Evolutionary conservation across 53 echinoderm and acorn worm species (phyloP), one percentile per base, ranked within the genome.

Genomic region (Mesocentrotus franciscanus): DNA sequence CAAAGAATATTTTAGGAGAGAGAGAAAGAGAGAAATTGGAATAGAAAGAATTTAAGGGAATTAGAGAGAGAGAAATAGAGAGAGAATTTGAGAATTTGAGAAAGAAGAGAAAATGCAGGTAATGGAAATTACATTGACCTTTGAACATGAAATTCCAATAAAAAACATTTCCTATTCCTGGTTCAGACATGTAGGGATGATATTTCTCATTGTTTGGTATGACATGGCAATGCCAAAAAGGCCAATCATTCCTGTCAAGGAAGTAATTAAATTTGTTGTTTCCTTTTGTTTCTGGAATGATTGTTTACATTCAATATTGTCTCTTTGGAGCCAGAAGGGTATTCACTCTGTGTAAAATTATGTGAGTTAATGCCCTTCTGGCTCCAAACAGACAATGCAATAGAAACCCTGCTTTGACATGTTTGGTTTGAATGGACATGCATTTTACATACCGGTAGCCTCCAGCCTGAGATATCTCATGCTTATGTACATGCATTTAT

Each of bases 111-210:
- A 87, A 57, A 27, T 15, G 15, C 15, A 58, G 56, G 87, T 87
- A 58, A 27, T 87, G 1, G 57, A 58, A 58, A 87, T 26, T 57
- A 58, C 57, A 58, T 57, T 87, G 87, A 87, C 87, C 87, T 87
- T 58, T 87, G 87, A 58, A 58, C 57, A 9, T 58, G n/a, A 29
- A 87, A 58, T 59, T 81, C 81, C 42, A 81, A 81, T 81, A 81
- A 81, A 81, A 81, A 81, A 5, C 18, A 5, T 81, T 81, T 81
- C 42, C 81, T 5, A 18, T 36, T 36, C 36, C 18, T 32, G 20
- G 20, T 39, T 18, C 42, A 81, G 81, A 36, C 64, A 81, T 9
- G 33, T 39, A 81, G 16, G 16, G 42, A 36, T 36, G 3, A 42
- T 42, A 22, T 39, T 81, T 33, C 16, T 9, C 15, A 39, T 81